Conservation (phyloP, 2,113 vertebrate genomes). For the Ageneiosus marmoratus region DNA sequence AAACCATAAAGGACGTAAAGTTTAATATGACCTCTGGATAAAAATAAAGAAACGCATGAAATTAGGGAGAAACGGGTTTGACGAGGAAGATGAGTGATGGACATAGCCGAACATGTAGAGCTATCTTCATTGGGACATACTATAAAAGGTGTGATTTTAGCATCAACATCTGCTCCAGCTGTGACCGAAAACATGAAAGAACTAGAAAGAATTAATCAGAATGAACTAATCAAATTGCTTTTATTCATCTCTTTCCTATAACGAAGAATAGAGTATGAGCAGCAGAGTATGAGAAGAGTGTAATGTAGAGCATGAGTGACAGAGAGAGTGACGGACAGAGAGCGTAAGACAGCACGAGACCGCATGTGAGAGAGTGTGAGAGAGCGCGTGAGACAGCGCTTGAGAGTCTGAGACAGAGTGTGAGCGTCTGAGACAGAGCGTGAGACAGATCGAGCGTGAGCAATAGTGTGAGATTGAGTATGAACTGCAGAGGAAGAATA, state of each 20-base stretch:
- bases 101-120: too few relatives aligned
- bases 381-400: too few relatives aligned
- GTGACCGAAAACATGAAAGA: background rate
- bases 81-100: background rate
- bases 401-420: too few relatives aligned
- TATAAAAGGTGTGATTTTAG: background rate
- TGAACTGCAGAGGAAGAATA: too few relatives aligned
- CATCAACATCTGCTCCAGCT: constrained; percentile 2
- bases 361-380: background rate
- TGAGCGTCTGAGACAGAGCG: too few relatives aligned
- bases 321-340: too few relatives aligned
- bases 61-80: background rate
- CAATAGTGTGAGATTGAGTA: too few relatives aligned
- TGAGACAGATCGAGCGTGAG: too few relatives aligned
- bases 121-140: background rate
- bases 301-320: background rate
- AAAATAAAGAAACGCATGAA: background rate
- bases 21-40: background rate
- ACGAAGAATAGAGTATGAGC: background rate
- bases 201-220: background rate
- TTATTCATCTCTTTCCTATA: background rate
- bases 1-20: background rate
- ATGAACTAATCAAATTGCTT: background rate
- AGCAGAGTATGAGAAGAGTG: too few relatives aligned
- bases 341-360: too few relatives aligned